Evolutionary conservation across 2,888 invertebrate genomes (phyloP), one percentile per base, ranked within the genome.

Genomic region (Periphyllus acericola): DNA sequence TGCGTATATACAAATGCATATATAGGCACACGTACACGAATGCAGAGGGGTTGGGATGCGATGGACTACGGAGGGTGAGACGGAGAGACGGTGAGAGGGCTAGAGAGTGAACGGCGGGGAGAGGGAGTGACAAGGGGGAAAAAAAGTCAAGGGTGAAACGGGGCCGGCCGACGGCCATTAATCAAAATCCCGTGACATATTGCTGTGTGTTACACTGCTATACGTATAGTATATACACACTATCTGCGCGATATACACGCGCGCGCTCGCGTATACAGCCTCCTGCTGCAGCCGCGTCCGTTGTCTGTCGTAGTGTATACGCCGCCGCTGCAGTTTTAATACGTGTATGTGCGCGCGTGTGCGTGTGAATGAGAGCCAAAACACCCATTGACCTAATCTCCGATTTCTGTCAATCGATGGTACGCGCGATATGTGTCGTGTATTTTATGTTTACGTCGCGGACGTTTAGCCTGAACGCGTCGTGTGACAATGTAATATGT

Each of bases 151-250:
- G 87, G 87, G 87, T 87, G 87, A 87, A 87, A 87, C 80, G 87
- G 87, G 87, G 87, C 87, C 87, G 87, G 79, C 87, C 87, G 87
- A 81, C 87, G 87, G 87, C 87, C 87, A 87, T 87, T 87, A 87
- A 87, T 87, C 87, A 87, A 87, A 87, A 87, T 87, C 87, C 60
- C 87, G 80, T 87, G 87, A 87, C 87, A 87, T 87, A 87, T 87
- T 87, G 80, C 87, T 66, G 87, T 46, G 87, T 46, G 87, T 87
- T 87, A 86, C 85, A 71, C 79, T 83, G 52, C 32, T 14, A 17
- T 21, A n/a, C 5, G 32, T 40, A 19, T 46, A 76, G 46, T 46
- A 76, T 55, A 46, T 19, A 46, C 40, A 82, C 46, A 55, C 4
- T 66, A n/a, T n/a, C n/a, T n/a, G n/a, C n/a, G n/a, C n/a, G 21